Conservation (phyloP, 2,888 invertebrate genomes). For the Incurvaria masculella region DNA sequence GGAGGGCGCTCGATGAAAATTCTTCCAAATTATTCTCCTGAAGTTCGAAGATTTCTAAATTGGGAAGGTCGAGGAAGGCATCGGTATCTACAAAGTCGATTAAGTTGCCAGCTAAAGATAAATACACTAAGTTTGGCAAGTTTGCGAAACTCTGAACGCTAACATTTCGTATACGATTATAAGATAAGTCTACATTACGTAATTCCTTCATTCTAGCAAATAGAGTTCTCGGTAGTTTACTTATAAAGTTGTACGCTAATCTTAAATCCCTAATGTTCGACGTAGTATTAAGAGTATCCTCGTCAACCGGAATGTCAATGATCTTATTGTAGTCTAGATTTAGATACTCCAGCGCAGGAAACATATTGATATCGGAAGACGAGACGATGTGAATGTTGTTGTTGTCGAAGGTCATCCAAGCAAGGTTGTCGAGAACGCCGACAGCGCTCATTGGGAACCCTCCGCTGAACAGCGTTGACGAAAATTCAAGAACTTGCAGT, state of each 20-base stretch:
- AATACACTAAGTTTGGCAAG: constrained; percentile 73
- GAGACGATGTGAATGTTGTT: constrained; percentile 77
- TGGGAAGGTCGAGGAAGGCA: constrained; percentile 73
- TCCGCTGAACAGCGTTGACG: constrained; percentile 80
- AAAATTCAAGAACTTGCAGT: constrained; percentile 80
- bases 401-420: constrained; percentile 85
- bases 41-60: constrained; percentile 73
- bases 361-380: constrained; percentile 66
- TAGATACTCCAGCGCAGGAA: constrained; percentile 71
- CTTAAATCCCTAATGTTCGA: constrained; percentile 73
- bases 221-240: constrained; percentile 62
- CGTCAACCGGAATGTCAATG: constrained; percentile 62
- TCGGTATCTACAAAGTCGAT: constrained; percentile 68
- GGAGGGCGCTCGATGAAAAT: constrained; percentile 65
- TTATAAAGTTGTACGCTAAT: constrained; percentile 77
- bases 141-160: constrained; percentile 71
- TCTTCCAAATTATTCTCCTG: constrained; percentile 73
- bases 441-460: constrained; percentile 75
- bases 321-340: constrained; percentile 86
- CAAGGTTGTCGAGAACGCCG: constrained; percentile 67
- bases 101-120: constrained; percentile 81
- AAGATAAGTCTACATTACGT: constrained; percentile 74
- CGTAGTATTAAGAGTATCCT: constrained; percentile 68
- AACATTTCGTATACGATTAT: constrained; percentile 71
- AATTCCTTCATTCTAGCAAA: constrained; percentile 71